phyloP scores from a whole-genome alignment of 2,113 vertebrate genomes.

The Tachysurus vachellii region DNA sequence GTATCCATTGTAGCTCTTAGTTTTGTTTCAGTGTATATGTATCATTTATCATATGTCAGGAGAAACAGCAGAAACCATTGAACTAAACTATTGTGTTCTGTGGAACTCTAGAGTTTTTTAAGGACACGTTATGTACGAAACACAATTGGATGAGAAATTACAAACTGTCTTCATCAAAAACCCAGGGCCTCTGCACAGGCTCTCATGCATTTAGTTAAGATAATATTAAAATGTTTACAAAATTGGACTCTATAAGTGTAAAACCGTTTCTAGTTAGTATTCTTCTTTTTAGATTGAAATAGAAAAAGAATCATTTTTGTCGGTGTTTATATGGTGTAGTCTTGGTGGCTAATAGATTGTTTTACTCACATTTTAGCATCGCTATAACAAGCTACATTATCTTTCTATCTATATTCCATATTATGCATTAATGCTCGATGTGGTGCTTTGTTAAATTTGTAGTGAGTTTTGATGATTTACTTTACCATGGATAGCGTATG shows the following conservation, averaged over 20 bases:
- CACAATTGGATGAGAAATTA: conserved; percentile 26
- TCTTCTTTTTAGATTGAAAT: not conserved
- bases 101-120: not conserved
- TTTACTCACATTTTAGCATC: not conserved
- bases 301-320: not conserved
- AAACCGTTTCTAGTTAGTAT: not conserved
- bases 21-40: not conserved
- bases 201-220: conserved; percentile 33
- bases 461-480: not conserved
- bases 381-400: not conserved
- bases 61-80: not conserved
- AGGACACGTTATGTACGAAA: conserved; percentile 13
- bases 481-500: conserved; percentile 8
- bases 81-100: not conserved
- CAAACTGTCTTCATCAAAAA: conserved; percentile 33
- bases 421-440: not conserved
- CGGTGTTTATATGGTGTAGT: not conserved
- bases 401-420: not conserved
- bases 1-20: conserved; percentile 5
- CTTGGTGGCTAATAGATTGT: not conserved
- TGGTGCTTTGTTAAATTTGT: not conserved
- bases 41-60: not conserved
- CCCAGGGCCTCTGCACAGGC: not conserved
- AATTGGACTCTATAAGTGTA: conserved; percentile 4
- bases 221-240: conserved; percentile 34